Evolutionary conservation across 1,140 invertebrate species (phyloP), one percentile per base, ranked within the genome.

Genomic region (Hypsibius dujardini): DNA sequence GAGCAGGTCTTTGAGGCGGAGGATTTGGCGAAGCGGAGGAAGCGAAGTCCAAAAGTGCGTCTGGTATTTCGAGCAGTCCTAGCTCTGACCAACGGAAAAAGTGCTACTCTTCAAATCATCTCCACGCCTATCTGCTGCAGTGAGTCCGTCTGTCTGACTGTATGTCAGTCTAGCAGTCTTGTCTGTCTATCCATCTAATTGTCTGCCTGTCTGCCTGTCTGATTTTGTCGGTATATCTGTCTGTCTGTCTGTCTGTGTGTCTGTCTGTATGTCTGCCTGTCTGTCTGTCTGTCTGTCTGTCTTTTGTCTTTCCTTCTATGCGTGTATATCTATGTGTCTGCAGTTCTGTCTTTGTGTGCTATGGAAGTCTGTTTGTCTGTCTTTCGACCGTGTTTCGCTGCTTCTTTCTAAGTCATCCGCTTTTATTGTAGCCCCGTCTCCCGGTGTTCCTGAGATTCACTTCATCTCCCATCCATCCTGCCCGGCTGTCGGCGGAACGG

Each of bases 111-210:
- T 1, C 80, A 82, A 73, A 74, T 76, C 1, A 75, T 77, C 0
- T 81, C 80, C 7, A 76, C 76, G n/a, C 76, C 80, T 12, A 82
- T 82, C 56, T 71, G 79, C 46, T 82, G 81, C 74, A 81, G 81
- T 82, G 76, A 77, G 79, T 77, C 46, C 42, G 28, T 45, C 46
- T 2, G 2, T 28, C 28, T 28, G 28, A 28, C 28, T 28, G 28
- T 28, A 28, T 28, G 28, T 28, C 28, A 28, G 28, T 28, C 28
- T 28, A 28, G 28, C 28, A 28, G 28, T 28, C 28, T 28, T 28
- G 28, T 28, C 28, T 28, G 28, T 28, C 28, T 28, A 28, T 28
- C 28, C 0, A 28, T 28, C 28, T 28, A 28, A 28, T 28, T 28
- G 28, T 28, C 28, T 28, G 28, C 28, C 28, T 28, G 28, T 28